These are phyloP conservation scores for Lacerta bilineata DNA, from an alignment of 2,797 vertebrate genomes.

Conservation along the genomic window DNA sequence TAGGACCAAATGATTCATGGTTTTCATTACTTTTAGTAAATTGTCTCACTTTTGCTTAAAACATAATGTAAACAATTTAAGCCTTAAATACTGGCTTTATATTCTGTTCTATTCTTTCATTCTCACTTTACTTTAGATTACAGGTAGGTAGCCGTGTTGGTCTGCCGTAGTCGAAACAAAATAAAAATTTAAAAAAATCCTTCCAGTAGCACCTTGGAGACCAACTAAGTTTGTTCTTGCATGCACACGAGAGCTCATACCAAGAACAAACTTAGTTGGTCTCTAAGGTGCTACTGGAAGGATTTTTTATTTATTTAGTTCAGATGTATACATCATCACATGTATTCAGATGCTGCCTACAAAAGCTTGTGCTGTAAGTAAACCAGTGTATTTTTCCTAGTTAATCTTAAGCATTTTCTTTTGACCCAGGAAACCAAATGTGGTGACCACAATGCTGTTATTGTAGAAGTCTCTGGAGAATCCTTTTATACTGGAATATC, in stretches of 20 bases:
- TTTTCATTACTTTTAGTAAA: no score
- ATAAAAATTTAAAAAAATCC: no score
- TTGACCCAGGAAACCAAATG: constrained; percentile 86
- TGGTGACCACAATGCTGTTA: constrained; percentile 88
- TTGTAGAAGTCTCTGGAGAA: constrained; percentile 93
- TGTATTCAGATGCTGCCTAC: neutral
- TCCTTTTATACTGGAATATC: constrained; percentile 91
- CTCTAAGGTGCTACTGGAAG: no score
- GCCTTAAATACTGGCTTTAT: neutral
- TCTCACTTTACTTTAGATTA: neutral
- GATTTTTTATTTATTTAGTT: no score
- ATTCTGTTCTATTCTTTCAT: neutral
- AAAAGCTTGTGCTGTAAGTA: neutral
- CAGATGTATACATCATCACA: neutral
- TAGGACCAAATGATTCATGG: neutral
- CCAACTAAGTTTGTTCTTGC: no score
- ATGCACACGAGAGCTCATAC: no score
- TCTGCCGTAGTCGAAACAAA: no score
- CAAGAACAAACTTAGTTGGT: no score
- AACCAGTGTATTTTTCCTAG: neutral
- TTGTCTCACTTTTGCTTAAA: neutral
- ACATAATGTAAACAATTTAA: no score
- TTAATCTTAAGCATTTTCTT: constrained; percentile 22
- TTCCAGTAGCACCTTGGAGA: no score
- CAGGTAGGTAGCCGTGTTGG: no score